These are phyloP conservation scores for Tapirus indicus DNA, from an alignment of 2,797 vertebrate genomes.

Conservation along the genomic window DNA sequence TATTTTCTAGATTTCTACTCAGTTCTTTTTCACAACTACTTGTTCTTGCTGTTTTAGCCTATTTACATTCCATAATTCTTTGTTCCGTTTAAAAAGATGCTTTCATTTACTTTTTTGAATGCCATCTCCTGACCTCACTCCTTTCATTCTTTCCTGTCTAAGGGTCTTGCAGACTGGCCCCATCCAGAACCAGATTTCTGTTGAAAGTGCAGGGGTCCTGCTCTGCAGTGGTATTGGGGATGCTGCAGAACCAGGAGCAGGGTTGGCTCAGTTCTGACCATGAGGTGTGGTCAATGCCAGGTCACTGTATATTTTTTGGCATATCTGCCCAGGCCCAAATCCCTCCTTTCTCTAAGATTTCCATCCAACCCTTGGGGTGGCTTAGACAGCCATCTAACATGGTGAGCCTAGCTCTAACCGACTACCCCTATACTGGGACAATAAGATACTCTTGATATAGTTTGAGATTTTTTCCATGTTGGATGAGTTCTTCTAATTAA, in stretches of 20 bases:
- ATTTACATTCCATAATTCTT: background rate
- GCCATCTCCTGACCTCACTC: too few species aligned
- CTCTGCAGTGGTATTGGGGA: background rate
- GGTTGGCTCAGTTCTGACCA: background rate
- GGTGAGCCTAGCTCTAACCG: background rate
- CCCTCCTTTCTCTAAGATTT: background rate
- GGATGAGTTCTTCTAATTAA: conserved; percentile 27
- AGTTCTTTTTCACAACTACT: background rate
- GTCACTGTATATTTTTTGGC: background rate
- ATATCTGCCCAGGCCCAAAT: background rate
- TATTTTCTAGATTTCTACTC: conserved; percentile 48
- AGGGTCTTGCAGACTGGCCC: background rate
- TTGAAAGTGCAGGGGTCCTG: background rate
- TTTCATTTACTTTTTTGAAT: background rate
- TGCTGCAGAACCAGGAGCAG: background rate
- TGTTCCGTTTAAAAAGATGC: background rate
- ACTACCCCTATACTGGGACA: background rate
- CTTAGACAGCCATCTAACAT: background rate
- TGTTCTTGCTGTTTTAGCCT: conserved; percentile 12
- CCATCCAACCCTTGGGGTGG: background rate
- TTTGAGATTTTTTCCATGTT: background rate
- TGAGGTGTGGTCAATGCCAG: background rate
- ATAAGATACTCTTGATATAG: background rate
- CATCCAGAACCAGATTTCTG: background rate
- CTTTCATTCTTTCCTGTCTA: background rate